These are phyloP conservation scores for Limnephilus auricula DNA, from an alignment of 2,888 invertebrate species.

Conservation along the genomic window DNA sequence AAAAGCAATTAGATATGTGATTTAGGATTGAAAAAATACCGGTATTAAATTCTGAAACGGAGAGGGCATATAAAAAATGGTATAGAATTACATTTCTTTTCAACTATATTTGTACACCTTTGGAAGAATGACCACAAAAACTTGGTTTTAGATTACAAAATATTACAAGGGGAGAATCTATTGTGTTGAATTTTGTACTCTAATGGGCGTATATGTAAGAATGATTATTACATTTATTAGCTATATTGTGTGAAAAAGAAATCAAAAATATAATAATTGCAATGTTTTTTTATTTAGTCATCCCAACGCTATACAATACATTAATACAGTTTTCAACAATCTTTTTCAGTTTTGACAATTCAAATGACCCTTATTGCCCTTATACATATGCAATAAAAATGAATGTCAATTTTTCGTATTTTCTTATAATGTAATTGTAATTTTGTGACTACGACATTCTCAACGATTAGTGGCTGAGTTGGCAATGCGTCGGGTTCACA, in stretches of 20 bases:
- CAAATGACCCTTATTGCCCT: too few species aligned
- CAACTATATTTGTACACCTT: not conserved
- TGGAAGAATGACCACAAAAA: not conserved
- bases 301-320: not conserved
- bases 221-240: too few species aligned
- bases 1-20: conserved; percentile 30
- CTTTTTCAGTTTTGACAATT: too few species aligned
- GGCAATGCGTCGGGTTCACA: too few species aligned
- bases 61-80: not conserved
- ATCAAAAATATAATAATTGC: not conserved
- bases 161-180: not conserved
- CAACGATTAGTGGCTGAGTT: too few species aligned
- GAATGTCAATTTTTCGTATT: too few species aligned
- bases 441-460: too few species aligned
- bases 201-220: not conserved
- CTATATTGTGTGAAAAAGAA: too few species aligned
- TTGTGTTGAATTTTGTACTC: not conserved
- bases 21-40: not conserved
- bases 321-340: too few species aligned
- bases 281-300: not conserved
- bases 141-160: not conserved
- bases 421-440: too few species aligned
- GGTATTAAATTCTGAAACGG: not conserved
- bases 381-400: too few species aligned
- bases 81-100: not conserved